These are phyloP conservation scores for Aldabrachelys gigantea DNA, from an alignment of 2,113 vertebrate genomes.

Conservation along the genomic window DNA sequence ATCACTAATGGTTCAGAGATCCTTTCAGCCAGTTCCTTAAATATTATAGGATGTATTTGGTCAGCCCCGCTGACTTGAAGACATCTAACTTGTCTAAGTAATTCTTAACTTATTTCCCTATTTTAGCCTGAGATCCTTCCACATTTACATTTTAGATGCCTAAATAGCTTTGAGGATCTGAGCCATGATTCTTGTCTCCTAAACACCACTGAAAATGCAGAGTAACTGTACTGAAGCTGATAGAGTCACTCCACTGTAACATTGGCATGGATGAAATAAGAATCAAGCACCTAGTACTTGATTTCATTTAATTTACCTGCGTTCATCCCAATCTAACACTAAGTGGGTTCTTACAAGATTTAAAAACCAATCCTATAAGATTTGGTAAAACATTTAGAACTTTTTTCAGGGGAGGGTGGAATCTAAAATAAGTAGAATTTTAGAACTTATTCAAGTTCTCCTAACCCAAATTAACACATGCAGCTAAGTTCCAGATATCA, in stretches of 20 bases:
- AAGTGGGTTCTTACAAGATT: background rate
- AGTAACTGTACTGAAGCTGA: too few relatives aligned
- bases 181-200: too few relatives aligned
- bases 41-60: too few relatives aligned
- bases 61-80: too few relatives aligned
- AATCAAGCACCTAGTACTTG: background rate
- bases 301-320: background rate
- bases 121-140: too few relatives aligned
- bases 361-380: background rate
- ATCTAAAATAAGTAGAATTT: background rate
- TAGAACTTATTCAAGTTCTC: background rate
- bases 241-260: background rate
- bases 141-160: too few relatives aligned
- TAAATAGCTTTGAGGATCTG: too few relatives aligned
- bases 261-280: background rate
- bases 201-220: too few relatives aligned
- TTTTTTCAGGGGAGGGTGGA: background rate
- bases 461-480: background rate
- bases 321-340: background rate
- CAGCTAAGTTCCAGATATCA: background rate
- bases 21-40: too few relatives aligned
- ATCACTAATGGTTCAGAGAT: too few relatives aligned
- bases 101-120: too few relatives aligned
- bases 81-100: too few relatives aligned
- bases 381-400: background rate